These are phyloP conservation scores for Aplysia californica DNA, from an alignment of 1,140 invertebrate genomes.

Conservation along the genomic window DNA sequence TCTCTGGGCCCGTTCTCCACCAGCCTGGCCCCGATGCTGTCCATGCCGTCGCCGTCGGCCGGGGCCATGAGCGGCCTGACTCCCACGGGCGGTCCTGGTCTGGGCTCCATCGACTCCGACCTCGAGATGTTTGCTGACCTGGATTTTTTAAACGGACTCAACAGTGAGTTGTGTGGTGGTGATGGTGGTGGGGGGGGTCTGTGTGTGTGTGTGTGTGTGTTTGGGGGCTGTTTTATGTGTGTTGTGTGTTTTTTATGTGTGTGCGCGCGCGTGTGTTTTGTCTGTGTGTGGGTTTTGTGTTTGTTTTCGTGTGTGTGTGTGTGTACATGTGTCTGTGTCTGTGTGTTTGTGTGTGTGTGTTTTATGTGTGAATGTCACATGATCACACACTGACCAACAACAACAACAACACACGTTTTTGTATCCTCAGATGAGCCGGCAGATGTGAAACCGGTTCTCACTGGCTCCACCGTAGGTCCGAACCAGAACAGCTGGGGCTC, in stretches of 20 bases:
- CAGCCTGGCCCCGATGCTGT: conserved; percentile 4
- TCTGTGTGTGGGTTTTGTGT: background rate
- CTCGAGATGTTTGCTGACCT: background rate
- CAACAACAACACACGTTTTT: background rate
- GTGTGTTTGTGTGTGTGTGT: no score
- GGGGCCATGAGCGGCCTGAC: no score
- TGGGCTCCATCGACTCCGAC: background rate
- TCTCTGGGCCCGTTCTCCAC: background rate
- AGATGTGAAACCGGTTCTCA: conserved; percentile 1
- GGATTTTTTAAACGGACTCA: background rate
- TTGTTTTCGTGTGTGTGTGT: no score
- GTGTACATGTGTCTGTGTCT: no score
- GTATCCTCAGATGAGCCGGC: background rate
- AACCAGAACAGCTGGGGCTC: conserved; percentile 7
- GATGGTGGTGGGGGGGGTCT: background rate
- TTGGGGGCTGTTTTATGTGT: background rate
- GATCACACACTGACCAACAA: no score
- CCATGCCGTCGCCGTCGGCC: background rate
- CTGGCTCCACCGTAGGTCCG: background rate
- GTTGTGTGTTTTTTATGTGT: background rate
- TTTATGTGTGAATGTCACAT: no score
- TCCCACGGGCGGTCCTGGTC: background rate
- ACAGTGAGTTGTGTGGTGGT: background rate
- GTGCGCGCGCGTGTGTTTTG: background rate
- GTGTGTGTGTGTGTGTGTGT: no score